Base-by-base conservation (phyloP, 2,113 vertebrate genomes). In the Podarcis muralis region DNA sequence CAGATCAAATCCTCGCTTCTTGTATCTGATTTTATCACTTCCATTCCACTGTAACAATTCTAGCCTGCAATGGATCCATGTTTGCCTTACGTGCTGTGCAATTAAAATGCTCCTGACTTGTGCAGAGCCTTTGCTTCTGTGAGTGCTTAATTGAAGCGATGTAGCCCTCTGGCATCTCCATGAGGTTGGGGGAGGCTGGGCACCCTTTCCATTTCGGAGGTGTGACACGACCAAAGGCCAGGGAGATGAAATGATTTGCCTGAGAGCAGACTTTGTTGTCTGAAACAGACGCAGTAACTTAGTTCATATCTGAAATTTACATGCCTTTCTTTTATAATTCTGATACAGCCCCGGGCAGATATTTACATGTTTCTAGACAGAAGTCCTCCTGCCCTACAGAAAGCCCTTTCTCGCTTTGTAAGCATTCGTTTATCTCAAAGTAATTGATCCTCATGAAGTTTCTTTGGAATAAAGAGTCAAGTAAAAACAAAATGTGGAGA, bases 301-400 rank as follows among this genome's bases (percentile, higher is more conserved):
- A 87, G n/a, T 81, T 81, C 71, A 71, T 72, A 37, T 72, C 32
- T 81, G 25, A 32, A 81, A 27, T 32, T 68, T 79, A 25, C 65
- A 80, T 79, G 23, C 53, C 35, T 69, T 79, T 81, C 77, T 59
- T 81, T 87, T 81, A 18, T 59, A 69, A 81, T 87, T 81, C 80
- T 59, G 25, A 81, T 81, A 15, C 23, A 59, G 66, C 59, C 48
- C 22, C 9, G 57, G 53, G 78, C 43, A 81, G n/a, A 57, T 87
- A 87, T 81, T 81, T 87, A 87, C 86, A 87, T 87, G 77, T 4
- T 66, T 59, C 48, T 37, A 30, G 81, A 87, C 66, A 81, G 78
- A 81, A 35, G 18, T 15, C 35, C 43, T 87, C 66, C 13, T 87
- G 48, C 77, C 25, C 79, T 71, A 35, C 43, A 71, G 32, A 71